Conservation (phyloP, 2,113 vertebrate species). For the Melanerpes formicivorus region DNA sequence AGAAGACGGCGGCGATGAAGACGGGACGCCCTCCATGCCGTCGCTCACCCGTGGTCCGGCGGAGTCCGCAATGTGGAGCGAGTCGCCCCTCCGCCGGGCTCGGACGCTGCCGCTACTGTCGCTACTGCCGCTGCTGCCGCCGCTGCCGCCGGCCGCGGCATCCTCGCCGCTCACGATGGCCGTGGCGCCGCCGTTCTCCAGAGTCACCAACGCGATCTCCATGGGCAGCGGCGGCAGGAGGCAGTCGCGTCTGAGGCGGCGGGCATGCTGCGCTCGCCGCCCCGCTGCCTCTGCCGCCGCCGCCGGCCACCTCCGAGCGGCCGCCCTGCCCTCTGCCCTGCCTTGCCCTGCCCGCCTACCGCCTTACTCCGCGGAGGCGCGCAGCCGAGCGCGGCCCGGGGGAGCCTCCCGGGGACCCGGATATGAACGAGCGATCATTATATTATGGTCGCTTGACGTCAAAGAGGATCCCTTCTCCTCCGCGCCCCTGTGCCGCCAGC, state of each 20-base stretch:
- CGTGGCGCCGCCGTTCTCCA: constrained; percentile 86
- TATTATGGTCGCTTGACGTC: constrained; percentile 74
- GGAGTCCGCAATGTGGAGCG: constrained; percentile 62
- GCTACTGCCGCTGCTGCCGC: not conserved
- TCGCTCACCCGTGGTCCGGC: constrained; percentile 63
- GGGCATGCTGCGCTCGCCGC: constrained; percentile 66
- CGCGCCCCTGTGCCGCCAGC: not conserved
- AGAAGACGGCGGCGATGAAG: not conserved
- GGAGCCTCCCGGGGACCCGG: constrained; percentile 68
- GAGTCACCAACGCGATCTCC: constrained; percentile 91
- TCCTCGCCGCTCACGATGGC: constrained; percentile 73
- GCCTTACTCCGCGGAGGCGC: not conserved
- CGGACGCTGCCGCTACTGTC: constrained; percentile 34
- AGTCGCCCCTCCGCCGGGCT: constrained; percentile 55
- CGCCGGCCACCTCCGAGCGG: not conserved
- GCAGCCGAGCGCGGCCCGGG: not conserved
- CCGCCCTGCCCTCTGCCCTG: no score
- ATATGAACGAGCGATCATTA: constrained; percentile 69
- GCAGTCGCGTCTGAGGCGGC: not conserved
- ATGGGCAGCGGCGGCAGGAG: constrained; percentile 67
- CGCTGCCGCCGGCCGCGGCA: constrained; percentile 45
- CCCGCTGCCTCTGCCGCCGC: not conserved
- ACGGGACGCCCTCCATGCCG: constrained; percentile 42
- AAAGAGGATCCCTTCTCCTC: constrained; percentile 65
- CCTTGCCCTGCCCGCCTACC: not conserved